These are phyloP conservation scores for Cliona cf. orientalis DNA, from an alignment of 37 sponge, comb jelly and placozoan species.

Conservation along the genomic window DNA sequence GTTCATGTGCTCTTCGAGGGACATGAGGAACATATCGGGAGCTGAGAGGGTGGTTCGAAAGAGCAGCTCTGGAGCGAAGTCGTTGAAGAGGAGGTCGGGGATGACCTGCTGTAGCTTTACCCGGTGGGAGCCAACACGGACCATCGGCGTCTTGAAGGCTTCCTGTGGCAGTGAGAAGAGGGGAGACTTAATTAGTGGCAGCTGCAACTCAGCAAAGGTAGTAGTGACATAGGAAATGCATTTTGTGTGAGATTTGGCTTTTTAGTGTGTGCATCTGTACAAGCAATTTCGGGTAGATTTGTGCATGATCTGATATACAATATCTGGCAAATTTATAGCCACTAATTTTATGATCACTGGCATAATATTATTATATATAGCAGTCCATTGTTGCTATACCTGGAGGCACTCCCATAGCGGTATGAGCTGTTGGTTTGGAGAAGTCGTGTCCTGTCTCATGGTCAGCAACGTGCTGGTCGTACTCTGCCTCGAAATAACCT, in stretches of 20 bases:
- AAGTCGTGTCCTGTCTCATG: slow-evolving; percentile 15
- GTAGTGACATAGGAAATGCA: not conserved
- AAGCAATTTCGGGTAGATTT: too few relatives aligned
- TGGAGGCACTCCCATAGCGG: slow-evolving; percentile 72
- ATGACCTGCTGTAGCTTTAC: slow-evolving; percentile 31
- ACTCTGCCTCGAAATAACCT: slow-evolving; percentile 37
- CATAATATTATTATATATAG: not conserved
- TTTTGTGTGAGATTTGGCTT: too few relatives aligned
- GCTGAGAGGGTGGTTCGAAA: not conserved
- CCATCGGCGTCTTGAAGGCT: slow-evolving; percentile 37
- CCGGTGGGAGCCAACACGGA: not conserved
- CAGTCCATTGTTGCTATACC: not conserved
- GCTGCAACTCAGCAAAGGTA: not conserved
- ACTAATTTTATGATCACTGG: not conserved
- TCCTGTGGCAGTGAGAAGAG: slow-evolving; percentile 1
- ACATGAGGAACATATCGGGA: slow-evolving; percentile 6
- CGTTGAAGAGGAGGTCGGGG: slow-evolving; percentile 63
- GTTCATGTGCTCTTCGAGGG: slow-evolving; percentile 11
- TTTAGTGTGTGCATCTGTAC: too few relatives aligned
- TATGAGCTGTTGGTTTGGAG: slow-evolving; percentile 33
- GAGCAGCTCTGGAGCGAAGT: slow-evolving; percentile 22
- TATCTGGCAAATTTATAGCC: too few relatives aligned
- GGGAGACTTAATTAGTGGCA: not conserved
- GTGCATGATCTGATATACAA: too few relatives aligned
- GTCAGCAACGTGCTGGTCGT: slow-evolving; percentile 28